Base-by-base conservation (phyloP, 1,140 invertebrate genomes). In the Adoxophyes honmai region DNA sequence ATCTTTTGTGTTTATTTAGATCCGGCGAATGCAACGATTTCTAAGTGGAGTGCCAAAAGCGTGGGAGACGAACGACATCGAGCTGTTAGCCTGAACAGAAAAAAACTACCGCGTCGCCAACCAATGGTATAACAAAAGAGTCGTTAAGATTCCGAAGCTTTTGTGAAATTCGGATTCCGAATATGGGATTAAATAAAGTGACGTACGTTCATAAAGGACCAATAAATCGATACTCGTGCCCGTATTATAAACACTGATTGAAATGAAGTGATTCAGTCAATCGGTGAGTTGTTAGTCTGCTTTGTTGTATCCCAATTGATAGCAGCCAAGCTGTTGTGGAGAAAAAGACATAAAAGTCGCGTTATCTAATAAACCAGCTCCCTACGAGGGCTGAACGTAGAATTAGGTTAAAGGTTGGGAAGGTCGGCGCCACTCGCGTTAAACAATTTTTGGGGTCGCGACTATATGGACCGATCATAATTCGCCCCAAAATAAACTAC, bases 1-100 rank as follows among this genome's bases (percentile, higher is more conserved):
- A 71, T 81, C 75, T 81, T 28, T 76, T 75, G 76, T 84, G 78
- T 83, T 52, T 80, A 83, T 86, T 83, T 84, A 73, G 70, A 81
- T 75, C 70, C 65, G 60, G 69, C 70, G 59, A 70, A 72, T 74
- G 76, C 78, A 77, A 78, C 73, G 67, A 74, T 71, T 68, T 67
- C 70, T 60, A 33, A 65, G 68, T 70, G 60, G 38, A 70, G 75
- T 80, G 79, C 81, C 80, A 85, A 86, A 67, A 76, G 76, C 81
- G 83, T 84, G 70, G 82, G 82, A 63, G 60, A 63, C 61, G 68
- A 63, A 62, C 28, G 51, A 73, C 68, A 65, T 59, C 56, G 68
- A 66, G 59, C 58, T 66, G 21, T 28, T 52, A 13, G 14, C 13
- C 34, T n/a, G 14, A 8, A 34, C 34, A 28, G 7, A 52, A 28